A percentile compares a stretch with the other conserved stretches of the same genome.
Conservation (phyloP, 2,797 vertebrate genomes). For the Phoeniculus purpureus region DNA sequence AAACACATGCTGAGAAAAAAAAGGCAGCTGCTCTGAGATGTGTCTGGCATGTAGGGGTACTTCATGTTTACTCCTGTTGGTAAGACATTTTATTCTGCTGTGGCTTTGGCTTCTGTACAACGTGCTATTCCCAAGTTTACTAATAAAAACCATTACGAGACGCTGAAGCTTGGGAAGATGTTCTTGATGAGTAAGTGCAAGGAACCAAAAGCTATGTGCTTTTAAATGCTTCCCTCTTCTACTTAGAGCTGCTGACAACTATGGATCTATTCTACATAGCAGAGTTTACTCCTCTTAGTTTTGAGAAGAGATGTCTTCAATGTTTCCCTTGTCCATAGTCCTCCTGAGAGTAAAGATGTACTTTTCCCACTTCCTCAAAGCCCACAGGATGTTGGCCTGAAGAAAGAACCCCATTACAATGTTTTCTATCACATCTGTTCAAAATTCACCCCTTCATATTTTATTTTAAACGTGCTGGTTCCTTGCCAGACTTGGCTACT, state of each 20-base stretch:
- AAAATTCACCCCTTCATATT: background rate
- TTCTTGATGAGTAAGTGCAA: background rate
- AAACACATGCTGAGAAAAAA: constrained; percentile 6
- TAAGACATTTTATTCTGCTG: background rate
- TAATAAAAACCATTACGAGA: background rate
- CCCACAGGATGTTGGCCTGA: background rate
- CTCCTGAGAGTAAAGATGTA: background rate
- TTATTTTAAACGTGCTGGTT: background rate
- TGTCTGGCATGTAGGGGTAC: constrained; percentile 2
- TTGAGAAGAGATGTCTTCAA: background rate
- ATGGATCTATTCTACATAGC: background rate
- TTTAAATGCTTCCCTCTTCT: background rate
- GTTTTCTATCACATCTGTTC: background rate
- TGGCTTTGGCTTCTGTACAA: constrained; percentile 8
- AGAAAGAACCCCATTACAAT: background rate
- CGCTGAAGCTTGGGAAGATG: background rate
- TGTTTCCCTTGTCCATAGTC: background rate
- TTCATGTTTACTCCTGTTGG: background rate
- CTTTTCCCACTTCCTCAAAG: background rate
- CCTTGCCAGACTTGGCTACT: background rate
- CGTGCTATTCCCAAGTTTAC: background rate
- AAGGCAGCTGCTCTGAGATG: constrained; percentile 33
- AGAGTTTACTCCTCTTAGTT: background rate
- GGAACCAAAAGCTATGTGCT: background rate
- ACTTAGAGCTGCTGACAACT: background rate